A percentile compares a stretch with the other conserved stretches of the same genome.
Evolutionary conservation across 2,888 invertebrate genomes (phyloP).

Genomic region (Microplitis deprimator): DNA sequence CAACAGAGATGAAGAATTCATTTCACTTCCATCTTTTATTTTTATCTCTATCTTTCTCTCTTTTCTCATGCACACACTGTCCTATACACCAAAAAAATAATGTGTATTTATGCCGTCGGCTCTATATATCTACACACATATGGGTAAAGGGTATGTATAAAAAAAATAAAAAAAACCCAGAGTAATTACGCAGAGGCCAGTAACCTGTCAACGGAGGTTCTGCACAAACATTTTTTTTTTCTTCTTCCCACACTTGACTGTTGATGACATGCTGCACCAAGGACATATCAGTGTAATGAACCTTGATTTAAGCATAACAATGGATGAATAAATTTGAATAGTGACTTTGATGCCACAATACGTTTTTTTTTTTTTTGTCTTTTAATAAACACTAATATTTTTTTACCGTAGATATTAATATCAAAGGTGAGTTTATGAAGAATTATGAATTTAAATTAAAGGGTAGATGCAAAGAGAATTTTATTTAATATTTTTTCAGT

Average conservation of each 20-base stretch:
- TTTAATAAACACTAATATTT: background rate
- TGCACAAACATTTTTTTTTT: constrained; percentile 13
- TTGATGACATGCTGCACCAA: constrained; percentile 12
- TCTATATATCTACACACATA: background rate
- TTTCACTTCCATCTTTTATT: constrained; percentile 22
- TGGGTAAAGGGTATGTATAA: constrained; percentile 3
- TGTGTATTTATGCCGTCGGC: constrained; percentile 24
- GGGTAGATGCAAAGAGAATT: too few relatives aligned
- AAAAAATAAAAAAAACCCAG: constrained; percentile 20
- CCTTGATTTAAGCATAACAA: background rate
- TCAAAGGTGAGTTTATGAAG: background rate
- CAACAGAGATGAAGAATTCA: constrained; percentile 24
- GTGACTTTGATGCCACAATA: background rate
- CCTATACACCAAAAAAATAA: background rate
- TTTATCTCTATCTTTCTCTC: background rate
- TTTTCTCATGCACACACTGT: background rate
- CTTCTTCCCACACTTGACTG: background rate
- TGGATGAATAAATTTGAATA: constrained; percentile 7
- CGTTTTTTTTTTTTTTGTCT: background rate
- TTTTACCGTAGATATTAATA: background rate
- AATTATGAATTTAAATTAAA: too few relatives aligned
- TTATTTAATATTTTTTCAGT: background rate
- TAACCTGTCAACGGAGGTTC: constrained; percentile 12
- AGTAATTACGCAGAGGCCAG: constrained; percentile 26
- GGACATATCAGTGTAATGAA: constrained; percentile 4